Evolutionary conservation across 2,113 vertebrate species (phyloP).

Genomic region (Ivindomyrus marchei): DNA sequence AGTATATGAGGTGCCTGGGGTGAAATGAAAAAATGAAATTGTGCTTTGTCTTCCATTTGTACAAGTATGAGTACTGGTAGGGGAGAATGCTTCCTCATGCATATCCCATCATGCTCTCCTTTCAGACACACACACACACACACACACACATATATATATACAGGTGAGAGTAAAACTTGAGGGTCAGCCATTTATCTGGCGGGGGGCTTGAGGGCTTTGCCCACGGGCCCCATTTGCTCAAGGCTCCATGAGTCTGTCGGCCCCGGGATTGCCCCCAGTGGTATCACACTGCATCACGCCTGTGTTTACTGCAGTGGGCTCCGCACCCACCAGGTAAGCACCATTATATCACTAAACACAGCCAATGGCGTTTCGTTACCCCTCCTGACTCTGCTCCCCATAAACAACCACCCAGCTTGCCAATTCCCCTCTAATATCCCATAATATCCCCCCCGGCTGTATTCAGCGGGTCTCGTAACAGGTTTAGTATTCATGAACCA

Average conservation of each 20-base stretch:
- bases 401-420: neutral
- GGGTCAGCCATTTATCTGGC: neutral
- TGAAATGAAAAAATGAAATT: neutral
- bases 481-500: constrained; percentile 15
- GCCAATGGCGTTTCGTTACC: neutral
- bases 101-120: neutral
- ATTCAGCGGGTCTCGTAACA: constrained; percentile 1
- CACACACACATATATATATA: neutral
- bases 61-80: neutral
- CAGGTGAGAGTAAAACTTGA: neutral
- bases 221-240: neutral
- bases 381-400: neutral
- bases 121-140: neutral
- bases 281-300: neutral
- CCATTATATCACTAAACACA: neutral
- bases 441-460: neutral
- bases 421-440: neutral
- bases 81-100: neutral
- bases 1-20: neutral
- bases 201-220: neutral
- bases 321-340: neutral
- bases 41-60: neutral
- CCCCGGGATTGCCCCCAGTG: neutral
- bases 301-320: neutral
- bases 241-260: neutral